Evolutionary conservation across 2,888 invertebrate genomes (phyloP).

Genomic region (Urechis unicinctus): DNA sequence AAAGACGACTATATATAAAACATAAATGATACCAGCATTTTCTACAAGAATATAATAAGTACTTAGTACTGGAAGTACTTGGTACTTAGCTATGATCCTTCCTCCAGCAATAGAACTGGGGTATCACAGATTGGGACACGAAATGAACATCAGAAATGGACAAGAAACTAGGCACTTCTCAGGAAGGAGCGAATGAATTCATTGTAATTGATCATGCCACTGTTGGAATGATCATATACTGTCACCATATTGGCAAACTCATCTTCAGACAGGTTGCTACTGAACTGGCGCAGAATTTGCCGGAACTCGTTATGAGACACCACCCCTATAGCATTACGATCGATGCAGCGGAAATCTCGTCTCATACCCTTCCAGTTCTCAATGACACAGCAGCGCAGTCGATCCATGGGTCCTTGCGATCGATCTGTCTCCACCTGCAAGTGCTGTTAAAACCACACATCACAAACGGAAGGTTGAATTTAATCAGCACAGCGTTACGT

Average conservation of each 20-base stretch:
- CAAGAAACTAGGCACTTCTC: too few relatives aligned
- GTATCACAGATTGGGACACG: too few relatives aligned
- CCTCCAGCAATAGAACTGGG: too few relatives aligned
- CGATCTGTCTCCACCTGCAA: slow-evolving; percentile 14
- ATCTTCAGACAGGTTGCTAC: slow-evolving; percentile 39
- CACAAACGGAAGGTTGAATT: too few relatives aligned
- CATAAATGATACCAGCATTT: too few relatives aligned
- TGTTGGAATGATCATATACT: slow-evolving; percentile 34
- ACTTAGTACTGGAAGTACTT: too few relatives aligned
- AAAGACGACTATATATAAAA: too few relatives aligned
- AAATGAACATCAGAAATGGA: too few relatives aligned
- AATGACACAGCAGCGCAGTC: slow-evolving; percentile 32
- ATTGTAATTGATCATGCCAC: slow-evolving; percentile 40
- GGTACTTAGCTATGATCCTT: too few relatives aligned
- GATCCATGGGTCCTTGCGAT: slow-evolving; percentile 27
- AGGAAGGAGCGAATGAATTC: slow-evolving; percentile 40
- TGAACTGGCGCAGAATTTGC: slow-evolving; percentile 34
- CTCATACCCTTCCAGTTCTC: slow-evolving; percentile 47
- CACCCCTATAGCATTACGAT: slow-evolving; percentile 26
- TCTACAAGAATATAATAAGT: too few relatives aligned
- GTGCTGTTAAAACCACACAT: background rate
- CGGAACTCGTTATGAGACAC: slow-evolving; percentile 34
- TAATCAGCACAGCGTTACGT: too few relatives aligned
- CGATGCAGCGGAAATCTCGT: slow-evolving; percentile 30
- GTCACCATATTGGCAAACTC: slow-evolving; percentile 42